phyloP scores from a whole-genome alignment of 2,113 vertebrate genomes.

The Hipposideros armiger region DNA sequence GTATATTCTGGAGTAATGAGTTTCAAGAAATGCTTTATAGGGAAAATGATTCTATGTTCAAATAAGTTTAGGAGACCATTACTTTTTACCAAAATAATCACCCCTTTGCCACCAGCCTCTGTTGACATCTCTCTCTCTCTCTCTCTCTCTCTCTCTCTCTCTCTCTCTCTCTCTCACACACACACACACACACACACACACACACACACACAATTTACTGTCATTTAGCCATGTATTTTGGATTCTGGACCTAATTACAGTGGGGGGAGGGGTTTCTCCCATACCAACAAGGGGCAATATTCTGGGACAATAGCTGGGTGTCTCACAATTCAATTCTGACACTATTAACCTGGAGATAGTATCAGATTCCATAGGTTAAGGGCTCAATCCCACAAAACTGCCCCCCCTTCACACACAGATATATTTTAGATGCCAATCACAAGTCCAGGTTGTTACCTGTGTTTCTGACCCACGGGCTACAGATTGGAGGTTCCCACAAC shows the following conservation, averaged over 20 bases:
- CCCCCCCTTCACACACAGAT: not conserved
- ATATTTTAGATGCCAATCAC: not conserved
- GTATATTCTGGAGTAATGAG: not conserved
- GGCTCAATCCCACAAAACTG: not conserved
- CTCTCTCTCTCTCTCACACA: too few relatives aligned
- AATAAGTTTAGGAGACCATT: not conserved
- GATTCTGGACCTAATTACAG: not conserved
- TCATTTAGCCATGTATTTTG: not conserved
- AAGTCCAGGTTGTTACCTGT: not conserved
- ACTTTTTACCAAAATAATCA: not conserved
- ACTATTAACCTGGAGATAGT: not conserved
- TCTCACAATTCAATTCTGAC: not conserved
- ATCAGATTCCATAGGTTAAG: not conserved
- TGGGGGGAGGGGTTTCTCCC: not conserved
- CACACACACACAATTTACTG: not conserved
- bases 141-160: too few relatives aligned
- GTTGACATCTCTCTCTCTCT: not conserved
- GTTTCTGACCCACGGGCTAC: not conserved
- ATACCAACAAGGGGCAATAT: not conserved
- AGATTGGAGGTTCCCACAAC: not conserved
- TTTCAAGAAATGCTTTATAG: not conserved
- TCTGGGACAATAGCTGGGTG: not conserved
- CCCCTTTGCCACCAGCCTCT: not conserved
- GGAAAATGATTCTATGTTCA: not conserved
- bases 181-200: not conserved